Conservation (phyloP, 2,888 invertebrate genomes). For the Cephus pygmeus region DNA sequence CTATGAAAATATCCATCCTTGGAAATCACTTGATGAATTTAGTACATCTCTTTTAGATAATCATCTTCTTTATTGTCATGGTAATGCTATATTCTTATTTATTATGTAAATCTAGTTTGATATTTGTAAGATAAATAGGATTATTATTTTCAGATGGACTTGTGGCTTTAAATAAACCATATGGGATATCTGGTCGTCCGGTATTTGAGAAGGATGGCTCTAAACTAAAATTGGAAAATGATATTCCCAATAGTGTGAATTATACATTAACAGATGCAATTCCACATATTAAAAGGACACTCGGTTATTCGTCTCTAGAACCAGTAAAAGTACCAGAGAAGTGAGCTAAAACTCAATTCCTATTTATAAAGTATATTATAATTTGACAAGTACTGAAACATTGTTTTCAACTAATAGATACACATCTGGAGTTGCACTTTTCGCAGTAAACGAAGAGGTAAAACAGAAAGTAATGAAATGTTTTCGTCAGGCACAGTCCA, state of each 20-base stretch:
- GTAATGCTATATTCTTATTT: constrained; percentile 24
- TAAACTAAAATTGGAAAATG: background rate
- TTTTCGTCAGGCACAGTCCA: constrained; percentile 14
- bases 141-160: constrained; percentile 46
- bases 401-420: constrained; percentile 31
- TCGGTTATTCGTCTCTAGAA: constrained; percentile 35
- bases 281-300: constrained; percentile 33
- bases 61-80: constrained; percentile 36
- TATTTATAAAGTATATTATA: background rate
- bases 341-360: constrained; percentile 25
- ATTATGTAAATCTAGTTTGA: background rate
- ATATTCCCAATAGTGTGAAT: constrained; percentile 29
- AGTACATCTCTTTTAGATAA: constrained; percentile 28
- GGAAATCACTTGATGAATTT: constrained; percentile 40
- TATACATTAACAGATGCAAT: constrained; percentile 39
- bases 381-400: no score
- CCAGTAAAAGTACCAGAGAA: constrained; percentile 38
- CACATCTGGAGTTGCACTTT: constrained; percentile 40
- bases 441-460: constrained; percentile 28
- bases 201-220: background rate
- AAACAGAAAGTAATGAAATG: constrained; percentile 25
- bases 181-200: constrained; percentile 46
- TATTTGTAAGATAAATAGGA: background rate
- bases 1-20: constrained; percentile 47
- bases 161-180: constrained; percentile 57